Base-by-base conservation (phyloP, 1,140 invertebrate species). In the Zaprionus camerounensis region DNA sequence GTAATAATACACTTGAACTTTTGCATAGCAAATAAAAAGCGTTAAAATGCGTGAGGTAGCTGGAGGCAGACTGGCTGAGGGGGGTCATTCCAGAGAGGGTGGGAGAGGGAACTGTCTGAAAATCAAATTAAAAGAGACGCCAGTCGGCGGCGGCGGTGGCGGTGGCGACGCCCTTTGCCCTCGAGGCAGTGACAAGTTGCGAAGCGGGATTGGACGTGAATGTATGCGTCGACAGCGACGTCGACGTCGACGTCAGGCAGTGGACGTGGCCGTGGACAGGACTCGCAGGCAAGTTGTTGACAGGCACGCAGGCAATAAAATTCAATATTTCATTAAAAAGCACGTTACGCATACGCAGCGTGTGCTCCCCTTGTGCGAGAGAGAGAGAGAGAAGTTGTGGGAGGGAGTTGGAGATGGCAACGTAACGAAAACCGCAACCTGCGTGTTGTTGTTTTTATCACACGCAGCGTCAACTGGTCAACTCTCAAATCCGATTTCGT, bases 251-350 rank as follows among this genome's bases (percentile, higher is more conserved):
- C 24, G 65, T 51, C 31, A 34, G 9, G 31, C 31, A 31, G 9
- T 61, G 55, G 17, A 34, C 24, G 65, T 68, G 78, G n/a, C 17
- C 36, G 51, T 57, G 66, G 56, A 65, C 66, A 57, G 77, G 67
- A 55, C 76, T 78, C 63, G 11, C 53, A 24, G 9, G 68, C 66
- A 75, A 80, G 82, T 85, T 82, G 78, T 82, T 85, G 88, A 80
- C 82, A 80, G 80, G 83, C 88, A 91, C 88, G 88, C 88, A 91
- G 84, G 84, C 88, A 91, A 91, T 91, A 91, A 91, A 91, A 91
- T 91, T 91, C 83, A 91, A 91, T 91, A 91, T 91, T 91, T 91
- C 88, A 91, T 91, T 91, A 91, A 88, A 91, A 82, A 81, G 88
- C 88, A 91, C 80, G 87, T 87, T 91, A 88, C 84, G 84, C 84